Evolutionary conservation across 2,797 vertebrate species (phyloP).

Genomic region (Falco cherrug): DNA sequence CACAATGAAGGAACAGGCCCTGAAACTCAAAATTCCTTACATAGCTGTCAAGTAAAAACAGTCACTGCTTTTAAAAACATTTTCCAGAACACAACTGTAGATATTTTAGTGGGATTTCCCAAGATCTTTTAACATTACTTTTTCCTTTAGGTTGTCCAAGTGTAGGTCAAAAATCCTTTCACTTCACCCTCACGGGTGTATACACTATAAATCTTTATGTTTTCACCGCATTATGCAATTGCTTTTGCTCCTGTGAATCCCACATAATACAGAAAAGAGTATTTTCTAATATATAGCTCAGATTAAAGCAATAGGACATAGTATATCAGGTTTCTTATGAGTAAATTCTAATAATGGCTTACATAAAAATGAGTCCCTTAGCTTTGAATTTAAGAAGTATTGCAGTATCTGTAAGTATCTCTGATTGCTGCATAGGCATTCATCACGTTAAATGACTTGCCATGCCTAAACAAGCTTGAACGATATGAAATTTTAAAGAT

Average conservation of each 20-base stretch:
- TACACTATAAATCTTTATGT: slow-evolving; percentile 38
- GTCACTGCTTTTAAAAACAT: slow-evolving; percentile 29
- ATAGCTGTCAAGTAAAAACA: slow-evolving; percentile 59
- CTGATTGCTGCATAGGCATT: slow-evolving; percentile 36
- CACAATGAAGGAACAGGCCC: background rate
- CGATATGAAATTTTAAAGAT: slow-evolving; percentile 80
- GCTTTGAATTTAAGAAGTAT: slow-evolving; percentile 73
- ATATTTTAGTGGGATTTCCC: slow-evolving; percentile 25
- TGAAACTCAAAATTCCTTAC: slow-evolving; percentile 34
- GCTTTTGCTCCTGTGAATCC: slow-evolving; percentile 26
- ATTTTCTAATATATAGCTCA: slow-evolving; percentile 62
- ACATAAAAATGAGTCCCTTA: slow-evolving; percentile 74
- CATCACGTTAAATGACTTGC: slow-evolving; percentile 69
- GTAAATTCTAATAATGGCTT: slow-evolving; percentile 76
- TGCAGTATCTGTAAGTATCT: slow-evolving; percentile 54
- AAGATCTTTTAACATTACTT: background rate
- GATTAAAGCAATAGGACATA: slow-evolving; percentile 75
- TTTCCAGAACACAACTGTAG: slow-evolving; percentile 13
- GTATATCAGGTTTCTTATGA: slow-evolving; percentile 63
- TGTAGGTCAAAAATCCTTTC: slow-evolving; percentile 31
- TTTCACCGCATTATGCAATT: slow-evolving; percentile 48
- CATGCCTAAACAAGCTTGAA: slow-evolving; percentile 58
- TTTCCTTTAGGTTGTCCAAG: background rate
- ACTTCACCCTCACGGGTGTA: background rate
- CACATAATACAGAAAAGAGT: background rate